phyloP scores from a whole-genome alignment of 1,140 invertebrate genomes.

The Cherax quadricarinatus region DNA sequence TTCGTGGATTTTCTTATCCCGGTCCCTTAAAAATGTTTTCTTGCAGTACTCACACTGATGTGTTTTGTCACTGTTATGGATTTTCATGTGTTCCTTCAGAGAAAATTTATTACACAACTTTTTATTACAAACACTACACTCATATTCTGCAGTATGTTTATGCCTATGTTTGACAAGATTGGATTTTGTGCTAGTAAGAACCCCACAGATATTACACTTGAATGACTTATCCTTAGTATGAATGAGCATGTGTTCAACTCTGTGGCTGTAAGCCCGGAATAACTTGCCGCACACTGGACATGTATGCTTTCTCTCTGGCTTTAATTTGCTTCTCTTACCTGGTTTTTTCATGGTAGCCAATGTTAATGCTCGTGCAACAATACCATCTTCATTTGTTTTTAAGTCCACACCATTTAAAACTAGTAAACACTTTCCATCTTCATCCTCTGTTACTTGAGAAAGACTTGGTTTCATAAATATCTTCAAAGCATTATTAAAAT shows the following conservation, averaged over 20 bases:
- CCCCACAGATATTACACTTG: conserved; percentile 40
- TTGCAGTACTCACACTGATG: conserved; percentile 40
- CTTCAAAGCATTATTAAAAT: conserved; percentile 20
- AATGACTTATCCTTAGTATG: conserved; percentile 50
- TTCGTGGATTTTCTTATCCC: conserved; percentile 40
- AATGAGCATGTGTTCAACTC: conserved; percentile 60
- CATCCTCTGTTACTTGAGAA: not conserved
- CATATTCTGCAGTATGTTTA: conserved; percentile 27
- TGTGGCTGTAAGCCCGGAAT: conserved; percentile 56
- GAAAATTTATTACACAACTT: conserved; percentile 51
- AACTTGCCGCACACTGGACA: conserved; percentile 47
- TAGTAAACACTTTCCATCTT: conserved; percentile 21
- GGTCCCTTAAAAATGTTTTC: conserved; percentile 28
- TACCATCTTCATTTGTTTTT: conserved; percentile 26
- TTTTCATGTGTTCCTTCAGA: conserved; percentile 55
- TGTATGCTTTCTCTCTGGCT: conserved; percentile 36
- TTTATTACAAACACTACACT: conserved; percentile 38
- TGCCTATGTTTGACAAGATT: conserved; percentile 49
- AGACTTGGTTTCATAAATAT: not conserved
- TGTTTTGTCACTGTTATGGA: conserved; percentile 15
- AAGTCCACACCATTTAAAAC: conserved; percentile 15
- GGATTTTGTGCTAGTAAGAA: conserved; percentile 45
- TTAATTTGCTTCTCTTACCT: not conserved
- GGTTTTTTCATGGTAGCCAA: not conserved
- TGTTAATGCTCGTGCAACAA: conserved; percentile 33